Percentiles rank a stretch among this genome's conserved stretches.
Evolutionary conservation across 2,888 invertebrate genomes (phyloP).

Genomic region (Serrognathus titanus): DNA sequence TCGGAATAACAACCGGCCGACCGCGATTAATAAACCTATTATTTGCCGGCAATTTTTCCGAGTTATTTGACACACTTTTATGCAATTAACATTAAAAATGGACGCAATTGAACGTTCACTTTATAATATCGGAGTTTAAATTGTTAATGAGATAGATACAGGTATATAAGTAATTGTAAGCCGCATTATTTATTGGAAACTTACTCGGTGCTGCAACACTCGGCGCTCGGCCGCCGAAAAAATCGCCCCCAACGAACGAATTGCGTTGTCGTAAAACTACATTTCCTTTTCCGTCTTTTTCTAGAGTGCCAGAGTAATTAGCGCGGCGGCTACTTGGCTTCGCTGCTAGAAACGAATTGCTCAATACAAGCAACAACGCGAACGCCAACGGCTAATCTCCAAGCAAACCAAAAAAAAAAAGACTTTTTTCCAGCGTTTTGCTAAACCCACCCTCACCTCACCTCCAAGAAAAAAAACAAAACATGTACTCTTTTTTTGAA

Average conservation of each 20-base stretch:
- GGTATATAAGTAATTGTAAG: conserved; percentile 6
- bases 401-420: conserved; percentile 3
- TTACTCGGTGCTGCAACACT: not conserved
- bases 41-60: not conserved
- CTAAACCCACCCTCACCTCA: not conserved
- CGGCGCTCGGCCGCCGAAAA: not conserved
- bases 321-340: too few species aligned
- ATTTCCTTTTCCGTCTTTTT: too few species aligned
- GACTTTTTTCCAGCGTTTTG: not conserved
- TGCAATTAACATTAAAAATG: conserved; percentile 10
- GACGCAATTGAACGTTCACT: conserved; percentile 11
- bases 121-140: conserved; percentile 9
- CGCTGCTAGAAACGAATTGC: not conserved
- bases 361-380: too few species aligned
- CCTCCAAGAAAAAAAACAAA: too few species aligned
- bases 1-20: not conserved
- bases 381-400: too few species aligned
- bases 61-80: conserved; percentile 14
- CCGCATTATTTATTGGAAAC: not conserved
- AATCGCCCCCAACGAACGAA: not conserved
- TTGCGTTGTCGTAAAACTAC: too few species aligned
- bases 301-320: too few species aligned
- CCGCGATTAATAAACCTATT: not conserved
- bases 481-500: not conserved
- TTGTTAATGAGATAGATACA: conserved; percentile 11